Base-by-base conservation (phyloP, 2,797 vertebrate species). In the Chelmon rostratus region DNA sequence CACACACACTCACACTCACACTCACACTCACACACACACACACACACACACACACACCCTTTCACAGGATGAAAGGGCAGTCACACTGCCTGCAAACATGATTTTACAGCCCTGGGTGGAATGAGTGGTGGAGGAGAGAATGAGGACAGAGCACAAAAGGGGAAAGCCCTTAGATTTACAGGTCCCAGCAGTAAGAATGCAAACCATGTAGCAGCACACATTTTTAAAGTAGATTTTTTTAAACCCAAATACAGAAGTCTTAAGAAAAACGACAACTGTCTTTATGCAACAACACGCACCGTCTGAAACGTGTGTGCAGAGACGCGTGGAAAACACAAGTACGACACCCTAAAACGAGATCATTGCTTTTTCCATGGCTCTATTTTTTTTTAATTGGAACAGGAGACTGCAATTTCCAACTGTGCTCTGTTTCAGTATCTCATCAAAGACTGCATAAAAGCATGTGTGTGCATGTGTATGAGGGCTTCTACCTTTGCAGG, bases 81-180 rank as follows among this genome's bases (percentile, higher is more conserved):
- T 93, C 89, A 91, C 90, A 92, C 89, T 89, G 93, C 93, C 92
- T 91, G 93, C 91, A 93, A 93, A 93, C 91, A 87, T 93, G 91
- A 94, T 94, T 95, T 94, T 95, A 95, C 93, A 94, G 92, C 94
- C 92, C 91, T 93, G 91, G 88, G 92, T 93, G 90, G 93, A 94
- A 95, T 93, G 92, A 93, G 92, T 89, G 87, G 89, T 91, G 86
- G 93, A 93, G 92, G 89, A 89, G 90, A 92, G 88, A 91, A 91
- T 92, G 88, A 93, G 88, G 88, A 89, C 86, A 88, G 88, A 91
- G 92, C 84, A 94, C 92, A 94, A 91, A 92, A 92, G 92, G 88
- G 86, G 82, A 89, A 91, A 92, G 82, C 91, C 87, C 88, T 86
- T 83, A 90, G 86, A 91, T 91, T 91, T 91, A 93, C 82, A 85